Evolutionary conservation across 2,797 vertebrate genomes (phyloP), one percentile per base, ranked within the genome.

Genomic region (Hirundo rustica): DNA sequence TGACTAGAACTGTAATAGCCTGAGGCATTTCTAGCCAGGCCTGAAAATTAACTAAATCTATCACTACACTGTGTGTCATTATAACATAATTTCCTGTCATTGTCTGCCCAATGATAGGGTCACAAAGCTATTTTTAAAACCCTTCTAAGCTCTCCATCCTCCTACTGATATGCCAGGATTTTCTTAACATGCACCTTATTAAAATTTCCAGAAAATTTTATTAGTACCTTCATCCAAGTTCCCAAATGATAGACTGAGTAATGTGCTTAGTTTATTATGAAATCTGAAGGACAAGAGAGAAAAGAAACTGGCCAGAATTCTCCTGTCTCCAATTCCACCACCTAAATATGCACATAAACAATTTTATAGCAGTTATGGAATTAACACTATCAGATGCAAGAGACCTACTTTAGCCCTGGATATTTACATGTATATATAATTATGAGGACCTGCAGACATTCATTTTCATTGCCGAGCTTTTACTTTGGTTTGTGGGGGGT

Each of bases 31-130:
- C 60, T 44, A 95, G 30, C 10, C 29, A 93, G 64, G 36, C n/a
- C 72, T 88, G 85, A 94, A 90, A 94, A 90, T 90, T 80, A 94
- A 80, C 51, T 79, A 89, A 76, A 92, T 93, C 64, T 92, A 26
- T 90, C 55, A 83, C 34, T 79, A 62, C 19, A 6, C 1, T 44
- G 7, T 44, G n/a, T 85, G 68, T 47, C 85, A 70, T 92, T 93
- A 80, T 68, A 88, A 70, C 48, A 80, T n/a, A 6, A 70, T 83
- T 85, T 90, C 27, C 17, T 82, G 47, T 50, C 47, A 73, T 50
- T 0, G 0, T 79, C 47, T 85, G 10, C n/a, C 40, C 9, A 58
- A 70, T 11, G 22, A 16, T 55, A 77, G 36, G 30, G 74, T 62
- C 67, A 88, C 34, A 6, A 89, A 79, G 32, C 4, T 65, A 73